phyloP scores from a whole-genome alignment of 2,113 vertebrate genomes.

The Catharus bicknelli region DNA sequence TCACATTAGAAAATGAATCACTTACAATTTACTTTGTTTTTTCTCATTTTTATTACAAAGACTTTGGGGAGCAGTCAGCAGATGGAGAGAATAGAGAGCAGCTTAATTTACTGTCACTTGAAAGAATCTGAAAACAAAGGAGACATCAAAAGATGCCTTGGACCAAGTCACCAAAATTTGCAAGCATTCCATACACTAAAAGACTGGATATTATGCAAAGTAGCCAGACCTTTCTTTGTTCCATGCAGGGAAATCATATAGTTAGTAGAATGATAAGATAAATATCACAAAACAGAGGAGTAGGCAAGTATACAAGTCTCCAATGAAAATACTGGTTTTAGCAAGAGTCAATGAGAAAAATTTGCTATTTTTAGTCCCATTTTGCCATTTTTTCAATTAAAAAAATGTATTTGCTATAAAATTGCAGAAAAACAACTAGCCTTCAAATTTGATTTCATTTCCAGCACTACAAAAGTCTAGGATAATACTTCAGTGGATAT shows the following conservation, averaged over 20 bases:
- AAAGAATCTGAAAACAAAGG: conserved; percentile 26
- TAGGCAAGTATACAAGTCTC: background rate
- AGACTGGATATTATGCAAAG: background rate
- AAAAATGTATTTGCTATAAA: background rate
- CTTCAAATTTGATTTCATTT: background rate
- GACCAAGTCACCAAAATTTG: conserved; percentile 6
- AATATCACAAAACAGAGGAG: background rate
- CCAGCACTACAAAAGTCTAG: background rate
- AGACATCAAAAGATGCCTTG: background rate
- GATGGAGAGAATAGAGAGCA: background rate
- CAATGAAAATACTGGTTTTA: background rate
- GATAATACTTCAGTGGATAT: background rate
- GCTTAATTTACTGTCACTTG: conserved; percentile 28
- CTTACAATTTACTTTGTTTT: background rate
- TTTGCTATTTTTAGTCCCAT: background rate
- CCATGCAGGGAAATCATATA: background rate
- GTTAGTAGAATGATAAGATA: background rate
- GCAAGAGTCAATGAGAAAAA: background rate
- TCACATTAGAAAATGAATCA: background rate
- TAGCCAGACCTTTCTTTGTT: background rate
- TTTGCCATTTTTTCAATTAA: background rate
- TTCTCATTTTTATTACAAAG: background rate
- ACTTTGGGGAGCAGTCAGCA: background rate
- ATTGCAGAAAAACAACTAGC: background rate
- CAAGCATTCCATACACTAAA: background rate